Evolutionary conservation across 2,888 invertebrate species (phyloP).

Genomic region (Hirtodrosophila confusa): DNA sequence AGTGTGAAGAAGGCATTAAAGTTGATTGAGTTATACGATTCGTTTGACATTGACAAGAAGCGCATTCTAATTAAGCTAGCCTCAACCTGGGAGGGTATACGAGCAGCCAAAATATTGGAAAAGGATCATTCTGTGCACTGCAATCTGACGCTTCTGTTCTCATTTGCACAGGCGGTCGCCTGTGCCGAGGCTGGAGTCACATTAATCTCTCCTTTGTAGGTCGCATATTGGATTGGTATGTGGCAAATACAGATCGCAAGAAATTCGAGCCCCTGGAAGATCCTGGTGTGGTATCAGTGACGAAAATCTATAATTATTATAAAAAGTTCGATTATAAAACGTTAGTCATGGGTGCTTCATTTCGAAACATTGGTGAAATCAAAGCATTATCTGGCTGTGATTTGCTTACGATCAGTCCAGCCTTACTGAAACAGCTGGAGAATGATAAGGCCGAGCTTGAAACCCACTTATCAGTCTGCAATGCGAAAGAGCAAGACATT

Average conservation of each 20-base stretch:
- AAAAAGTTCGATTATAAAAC: constrained; percentile 99
- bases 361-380: constrained; percentile 97
- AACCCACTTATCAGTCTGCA: constrained; percentile 86
- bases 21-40: constrained; percentile 94
- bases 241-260: constrained; percentile 94
- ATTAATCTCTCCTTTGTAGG: constrained; percentile 99
- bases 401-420: constrained; percentile 96
- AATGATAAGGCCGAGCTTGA: constrained; percentile 88
- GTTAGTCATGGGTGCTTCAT: constrained; percentile 99
- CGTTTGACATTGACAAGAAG: constrained; percentile 94
- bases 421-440: constrained; percentile 93
- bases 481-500: constrained; percentile 88
- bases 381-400: constrained; percentile 97
- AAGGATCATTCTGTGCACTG: constrained; percentile 97
- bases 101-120: constrained; percentile 97
- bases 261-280: constrained; percentile 93
- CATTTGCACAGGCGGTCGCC: constrained; percentile 97
- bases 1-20: constrained; percentile 95
- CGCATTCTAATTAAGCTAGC: constrained; percentile 98
- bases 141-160: constrained; percentile 98
- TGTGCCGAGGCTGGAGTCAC: constrained; percentile 99
- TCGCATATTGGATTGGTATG: constrained; percentile 98
- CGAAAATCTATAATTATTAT: constrained; percentile 98
- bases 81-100: constrained; percentile 99
- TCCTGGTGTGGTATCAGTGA: constrained; percentile 97